Evolutionary conservation across 2,797 vertebrate species (phyloP), one percentile per base, ranked within the genome.

Genomic region (Cetoscarus ocellatus): DNA sequence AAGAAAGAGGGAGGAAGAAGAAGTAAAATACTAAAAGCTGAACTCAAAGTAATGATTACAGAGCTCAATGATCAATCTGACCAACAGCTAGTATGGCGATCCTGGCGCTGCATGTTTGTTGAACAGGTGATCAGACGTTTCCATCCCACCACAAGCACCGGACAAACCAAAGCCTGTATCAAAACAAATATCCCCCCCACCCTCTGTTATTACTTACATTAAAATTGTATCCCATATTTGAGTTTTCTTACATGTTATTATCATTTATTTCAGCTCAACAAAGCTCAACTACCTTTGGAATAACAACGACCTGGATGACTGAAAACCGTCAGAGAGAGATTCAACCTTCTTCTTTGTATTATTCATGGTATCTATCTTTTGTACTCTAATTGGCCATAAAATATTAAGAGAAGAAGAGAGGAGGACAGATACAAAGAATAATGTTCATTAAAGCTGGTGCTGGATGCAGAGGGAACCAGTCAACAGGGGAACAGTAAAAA

Each of bases 81-180:
- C 74, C 86, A 80, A 85, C 50, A 82, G 86, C 74, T 74, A 87
- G 76, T 27, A 4, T 27, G 27, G 27, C 27, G 59, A 70, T 77
- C 82, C 79, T 78, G 40, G 27, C 67, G 27, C 81, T 53, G 38
- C 85, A 87, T 81, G 79, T 90, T 27, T 93, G 89, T 93, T 52
- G 38, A 10, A 52, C 47, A 67, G 81, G 70, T 60, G 83, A 79
- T 82, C 59, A 80, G 90, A 10, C 86, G 84, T 83, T 84, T 88
- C 88, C 89, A 86, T 93, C 80, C 89, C 69, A 88, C 69, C 91
- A 90, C 91, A 89, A 93, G 83, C 90, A 85, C 69, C 62, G 72
- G 92, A 89, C 61, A 94, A 93, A 90, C 89, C 91, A 87, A 86
- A 90, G 93, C 91, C 94, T 94, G 91, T 0, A 72, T 90, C 85